Percentiles rank a stretch among this genome's conserved stretches.
These are phyloP conservation scores for Epistrophella euchroma DNA, from an alignment of 2,888 invertebrate genomes.

Conservation along the genomic window DNA sequence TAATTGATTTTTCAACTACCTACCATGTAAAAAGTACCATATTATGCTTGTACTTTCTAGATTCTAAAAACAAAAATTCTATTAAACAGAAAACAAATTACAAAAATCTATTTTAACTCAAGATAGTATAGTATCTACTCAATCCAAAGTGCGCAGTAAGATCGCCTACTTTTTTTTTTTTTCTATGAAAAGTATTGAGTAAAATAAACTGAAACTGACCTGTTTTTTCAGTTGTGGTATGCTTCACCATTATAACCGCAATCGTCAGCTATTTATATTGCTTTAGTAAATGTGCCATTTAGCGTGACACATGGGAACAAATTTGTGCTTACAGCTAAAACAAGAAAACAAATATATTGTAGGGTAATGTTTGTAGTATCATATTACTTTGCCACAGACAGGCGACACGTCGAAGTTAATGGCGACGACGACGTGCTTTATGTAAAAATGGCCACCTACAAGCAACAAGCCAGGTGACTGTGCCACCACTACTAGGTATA, in stretches of 20 bases:
- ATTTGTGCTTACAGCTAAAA: constrained; percentile 39
- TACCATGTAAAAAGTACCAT: too few relatives aligned
- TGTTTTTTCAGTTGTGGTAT: constrained; percentile 40
- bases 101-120: neutral
- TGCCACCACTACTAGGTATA: neutral
- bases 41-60: neutral
- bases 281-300: constrained; percentile 53
- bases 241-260: constrained; percentile 30
- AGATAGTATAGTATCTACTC: neutral
- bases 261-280: constrained; percentile 50
- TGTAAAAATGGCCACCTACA: constrained; percentile 54
- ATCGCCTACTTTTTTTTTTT: constrained; percentile 42
- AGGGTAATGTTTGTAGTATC: constrained; percentile 41
- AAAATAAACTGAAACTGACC: constrained; percentile 50
- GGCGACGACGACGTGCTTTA: constrained; percentile 25
- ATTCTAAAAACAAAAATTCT: neutral
- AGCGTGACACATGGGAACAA: constrained; percentile 56
- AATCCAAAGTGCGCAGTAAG: constrained; percentile 9
- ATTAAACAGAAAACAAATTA: neutral
- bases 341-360: constrained; percentile 21
- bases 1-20: too few relatives aligned
- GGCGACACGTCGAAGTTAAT: constrained; percentile 4
- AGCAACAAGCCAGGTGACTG: constrained; percentile 43
- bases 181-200: constrained; percentile 14
- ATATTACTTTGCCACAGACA: constrained; percentile 48